phyloP scores from a whole-genome alignment of 2,888 invertebrate genomes.

The Rhagonycha fulva region DNA sequence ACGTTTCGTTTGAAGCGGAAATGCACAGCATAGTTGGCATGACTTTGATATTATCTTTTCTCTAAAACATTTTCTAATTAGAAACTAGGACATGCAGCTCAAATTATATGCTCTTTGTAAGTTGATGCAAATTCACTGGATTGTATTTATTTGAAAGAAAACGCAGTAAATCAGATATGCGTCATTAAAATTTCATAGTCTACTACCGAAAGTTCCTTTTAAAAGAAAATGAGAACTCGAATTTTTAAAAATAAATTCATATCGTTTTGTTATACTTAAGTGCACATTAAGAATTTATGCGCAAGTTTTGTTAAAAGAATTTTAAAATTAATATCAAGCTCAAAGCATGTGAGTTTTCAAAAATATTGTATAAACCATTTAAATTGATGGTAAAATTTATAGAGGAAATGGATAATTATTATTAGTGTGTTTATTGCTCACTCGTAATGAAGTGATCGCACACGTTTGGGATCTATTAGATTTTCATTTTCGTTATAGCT shows the following conservation, averaged over 20 bases:
- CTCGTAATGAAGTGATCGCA: background rate
- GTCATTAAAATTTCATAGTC: slow-evolving; percentile 9
- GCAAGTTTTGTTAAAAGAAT: background rate
- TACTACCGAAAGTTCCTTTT: background rate
- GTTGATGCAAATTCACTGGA: background rate
- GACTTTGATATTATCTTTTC: background rate
- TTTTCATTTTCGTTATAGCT: background rate
- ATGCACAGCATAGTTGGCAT: background rate
- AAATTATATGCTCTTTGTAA: background rate
- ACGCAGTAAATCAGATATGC: background rate
- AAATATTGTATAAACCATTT: no score
- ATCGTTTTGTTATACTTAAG: background rate
- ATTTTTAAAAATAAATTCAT: background rate
- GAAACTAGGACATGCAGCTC: slow-evolving; percentile 1
- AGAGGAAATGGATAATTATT: no score
- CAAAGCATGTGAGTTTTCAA: no score
- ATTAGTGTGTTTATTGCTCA: background rate
- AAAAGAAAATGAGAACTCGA: background rate
- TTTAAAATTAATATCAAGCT: no score
- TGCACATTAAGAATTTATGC: background rate
- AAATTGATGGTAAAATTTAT: no score
- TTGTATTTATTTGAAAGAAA: background rate
- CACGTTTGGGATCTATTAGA: background rate
- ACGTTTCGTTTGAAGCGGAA: background rate
- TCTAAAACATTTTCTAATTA: background rate